Evolutionary conservation across 2,113 vertebrate species (phyloP).

Genomic region (Electrona antarctica): DNA sequence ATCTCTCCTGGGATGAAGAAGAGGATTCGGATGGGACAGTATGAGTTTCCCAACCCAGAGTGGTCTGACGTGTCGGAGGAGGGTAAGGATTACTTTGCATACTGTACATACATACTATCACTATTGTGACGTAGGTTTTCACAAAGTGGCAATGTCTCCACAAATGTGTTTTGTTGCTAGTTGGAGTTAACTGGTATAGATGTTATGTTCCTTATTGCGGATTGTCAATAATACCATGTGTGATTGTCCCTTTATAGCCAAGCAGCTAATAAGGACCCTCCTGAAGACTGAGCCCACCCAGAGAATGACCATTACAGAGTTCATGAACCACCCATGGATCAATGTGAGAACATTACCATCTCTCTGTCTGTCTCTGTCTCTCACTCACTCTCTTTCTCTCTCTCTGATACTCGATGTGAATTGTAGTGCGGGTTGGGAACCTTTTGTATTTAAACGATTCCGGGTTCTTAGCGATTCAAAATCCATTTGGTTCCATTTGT

Average conservation of each 20-base stretch:
- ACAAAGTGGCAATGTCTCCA: no score
- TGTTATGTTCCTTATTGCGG: no score
- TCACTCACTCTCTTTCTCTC: neutral
- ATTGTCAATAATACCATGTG: neutral
- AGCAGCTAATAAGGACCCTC: conserved; percentile 92
- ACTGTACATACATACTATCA: no score
- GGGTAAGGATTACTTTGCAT: conserved; percentile 75
- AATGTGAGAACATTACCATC: conserved; percentile 79
- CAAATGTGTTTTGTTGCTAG: no score
- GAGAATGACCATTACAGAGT: conserved; percentile 97
- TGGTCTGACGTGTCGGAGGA: conserved; percentile 97
- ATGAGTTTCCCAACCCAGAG: conserved; percentile 96
- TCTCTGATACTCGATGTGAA: neutral
- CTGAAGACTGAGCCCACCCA: conserved; percentile 96
- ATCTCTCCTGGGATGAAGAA: conserved; percentile 99
- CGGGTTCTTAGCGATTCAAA: no score
- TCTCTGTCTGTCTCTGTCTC: neutral
- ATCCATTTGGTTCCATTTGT: no score
- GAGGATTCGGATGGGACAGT: conserved; percentile 94
- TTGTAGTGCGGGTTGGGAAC: no score
- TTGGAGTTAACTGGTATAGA: no score
- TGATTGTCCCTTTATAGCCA: conserved; percentile 77
- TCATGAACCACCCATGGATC: conserved; percentile 99
- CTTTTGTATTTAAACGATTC: no score
- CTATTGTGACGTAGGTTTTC: no score